A percentile compares a stretch with the other conserved stretches of the same genome.
phyloP scores from a whole-genome alignment of 2,888 invertebrate species.

The Clunio marinus region DNA sequence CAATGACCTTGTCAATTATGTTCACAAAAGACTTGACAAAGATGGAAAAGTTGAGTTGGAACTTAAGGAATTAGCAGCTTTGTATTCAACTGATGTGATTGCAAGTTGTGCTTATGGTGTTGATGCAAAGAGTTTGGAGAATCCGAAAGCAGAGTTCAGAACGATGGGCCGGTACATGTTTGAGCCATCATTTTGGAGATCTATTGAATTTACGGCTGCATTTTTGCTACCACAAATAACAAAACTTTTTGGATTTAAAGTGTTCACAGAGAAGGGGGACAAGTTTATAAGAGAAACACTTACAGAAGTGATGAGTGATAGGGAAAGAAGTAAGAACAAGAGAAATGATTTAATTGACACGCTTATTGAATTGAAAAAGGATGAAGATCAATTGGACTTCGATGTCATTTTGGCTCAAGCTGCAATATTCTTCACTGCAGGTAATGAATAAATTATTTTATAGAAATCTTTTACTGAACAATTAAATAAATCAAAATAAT shows the following conservation, averaged over 20 bases:
- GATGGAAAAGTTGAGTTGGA: slow-evolving; percentile 12
- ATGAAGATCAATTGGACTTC: neutral
- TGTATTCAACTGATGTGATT: slow-evolving; percentile 51
- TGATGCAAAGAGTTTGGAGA: slow-evolving; percentile 50
- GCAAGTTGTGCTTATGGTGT: slow-evolving; percentile 53
- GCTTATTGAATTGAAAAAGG: slow-evolving; percentile 49
- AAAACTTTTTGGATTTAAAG: slow-evolving; percentile 46
- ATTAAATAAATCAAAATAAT: no score
- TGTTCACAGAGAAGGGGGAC: slow-evolving; percentile 47
- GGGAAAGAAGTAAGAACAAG: slow-evolving; percentile 48
- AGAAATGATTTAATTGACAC: slow-evolving; percentile 53
- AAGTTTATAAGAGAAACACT: slow-evolving; percentile 50
- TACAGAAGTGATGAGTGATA: slow-evolving; percentile 49
- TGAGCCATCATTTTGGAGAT: slow-evolving; percentile 45
- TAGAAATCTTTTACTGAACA: no score
- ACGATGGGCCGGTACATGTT: slow-evolving; percentile 51
- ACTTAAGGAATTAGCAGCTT: slow-evolving; percentile 44
- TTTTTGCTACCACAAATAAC: slow-evolving; percentile 52
- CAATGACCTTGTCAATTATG: neutral
- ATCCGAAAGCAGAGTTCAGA: slow-evolving; percentile 51
- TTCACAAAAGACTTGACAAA: neutral
- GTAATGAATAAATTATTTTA: slow-evolving; percentile 34
- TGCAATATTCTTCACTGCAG: slow-evolving; percentile 47
- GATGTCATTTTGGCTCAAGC: slow-evolving; percentile 44
- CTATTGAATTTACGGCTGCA: slow-evolving; percentile 47